Base-by-base conservation (phyloP, 2,113 vertebrate genomes). In the Coryphaenoides rupestris region DNA sequence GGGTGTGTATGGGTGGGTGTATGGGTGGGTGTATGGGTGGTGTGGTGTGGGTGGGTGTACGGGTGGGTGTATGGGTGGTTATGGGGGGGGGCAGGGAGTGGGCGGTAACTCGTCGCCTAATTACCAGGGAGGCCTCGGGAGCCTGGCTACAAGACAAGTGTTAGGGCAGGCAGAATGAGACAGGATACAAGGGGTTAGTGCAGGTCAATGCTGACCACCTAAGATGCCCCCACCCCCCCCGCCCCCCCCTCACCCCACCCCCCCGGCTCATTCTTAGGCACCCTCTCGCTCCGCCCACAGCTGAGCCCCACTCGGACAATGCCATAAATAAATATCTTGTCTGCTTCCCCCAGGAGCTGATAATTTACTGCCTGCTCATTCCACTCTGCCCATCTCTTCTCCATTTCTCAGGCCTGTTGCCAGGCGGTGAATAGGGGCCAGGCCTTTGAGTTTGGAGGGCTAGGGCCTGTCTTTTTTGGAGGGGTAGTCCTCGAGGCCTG, bases 61-160 rank as follows among this genome's bases (percentile, higher is more conserved):
- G 62, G 66, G 67, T 66, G 75, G 28, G 61, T 66, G 64, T 66
- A 65, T 55, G 13, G 53, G 21, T 7, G 19, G n/a, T 13, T 91
- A 91, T 93, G 90, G 94, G n/a, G n/a, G n/a, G 80, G 84, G 19
- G 76, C 77, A 77, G 83, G 78, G 79, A 84, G 83, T 79, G 82
- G 87, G 87, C 71, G 86, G n/a, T 72, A 71, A 89, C 91, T 91
- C 88, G 93, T 93, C 94, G 91, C 77, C 95, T 98, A 96, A 98
- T 98, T 97, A 98, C 96, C 95, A 95, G 94, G 96, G 94, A 98
- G 94, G 97, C 95, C 91, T 92, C 77, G 69, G 92, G 82, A 93
- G 92, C 90, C 91, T 55, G 83, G 55, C 40, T 75, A 90, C 89
- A 91, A 92, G 91, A 89, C 71, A 90, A 93, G 92, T 91, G 69